A percentile compares a stretch with the other conserved stretches of the same genome.
These are phyloP conservation scores for Agapornis roseicollis DNA, from an alignment of 2,113 vertebrate genomes.

Conservation along the genomic window DNA sequence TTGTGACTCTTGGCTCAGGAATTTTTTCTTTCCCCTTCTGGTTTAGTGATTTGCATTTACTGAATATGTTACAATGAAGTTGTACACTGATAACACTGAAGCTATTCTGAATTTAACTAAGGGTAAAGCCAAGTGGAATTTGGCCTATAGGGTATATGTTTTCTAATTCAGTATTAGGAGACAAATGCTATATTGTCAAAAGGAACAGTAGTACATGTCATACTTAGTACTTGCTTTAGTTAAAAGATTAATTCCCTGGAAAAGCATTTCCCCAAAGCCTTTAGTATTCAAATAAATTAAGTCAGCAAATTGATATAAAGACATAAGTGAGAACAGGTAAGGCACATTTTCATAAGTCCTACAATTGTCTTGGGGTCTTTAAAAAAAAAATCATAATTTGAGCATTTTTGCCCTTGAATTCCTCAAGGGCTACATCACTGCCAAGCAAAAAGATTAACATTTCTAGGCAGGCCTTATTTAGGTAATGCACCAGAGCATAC, in stretches of 20 bases:
- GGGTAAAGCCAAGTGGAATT: not conserved
- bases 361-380: too few relatives aligned
- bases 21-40: not conserved
- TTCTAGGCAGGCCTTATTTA: not conserved
- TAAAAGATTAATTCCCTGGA: constrained; percentile 35
- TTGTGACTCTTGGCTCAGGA: not conserved
- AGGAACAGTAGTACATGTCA: not conserved
- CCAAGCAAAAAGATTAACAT: not conserved
- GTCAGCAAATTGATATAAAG: constrained; percentile 1
- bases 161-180: constrained; percentile 24
- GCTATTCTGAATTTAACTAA: constrained; percentile 11
- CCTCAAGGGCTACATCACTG: not conserved
- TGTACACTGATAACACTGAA: not conserved
- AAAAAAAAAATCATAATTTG: not conserved
- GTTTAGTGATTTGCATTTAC: not conserved
- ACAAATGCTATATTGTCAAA: constrained; percentile 14
- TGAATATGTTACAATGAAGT: not conserved
- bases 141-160: not conserved
- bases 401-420: constrained; percentile 4
- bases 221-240: constrained; percentile 10
- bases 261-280: constrained; percentile 33
- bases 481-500: not conserved
- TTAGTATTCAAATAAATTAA: constrained; percentile 33
- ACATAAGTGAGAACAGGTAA: not conserved
- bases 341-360: not conserved